A percentile compares a stretch with the other conserved stretches of the same genome.
phyloP scores from a whole-genome alignment of 2,888 invertebrate genomes.

The Chalcis sispes region DNA sequence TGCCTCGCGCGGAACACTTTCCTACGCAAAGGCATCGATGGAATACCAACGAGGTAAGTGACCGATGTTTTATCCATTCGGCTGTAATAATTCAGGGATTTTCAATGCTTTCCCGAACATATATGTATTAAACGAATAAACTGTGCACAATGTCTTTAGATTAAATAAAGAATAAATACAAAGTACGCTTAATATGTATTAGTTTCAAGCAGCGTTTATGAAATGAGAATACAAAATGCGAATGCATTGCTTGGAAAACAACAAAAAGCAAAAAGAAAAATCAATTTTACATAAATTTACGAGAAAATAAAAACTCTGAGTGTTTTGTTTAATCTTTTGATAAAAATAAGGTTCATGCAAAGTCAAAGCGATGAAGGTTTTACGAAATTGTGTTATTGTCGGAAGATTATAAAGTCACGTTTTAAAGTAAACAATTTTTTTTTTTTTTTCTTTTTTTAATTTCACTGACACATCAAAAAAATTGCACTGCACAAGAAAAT shows the following conservation, averaged over 20 bases:
- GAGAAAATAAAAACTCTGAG: constrained; percentile 20
- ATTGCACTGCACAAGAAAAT: background rate
- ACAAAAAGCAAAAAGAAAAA: constrained; percentile 3
- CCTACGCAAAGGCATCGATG: constrained; percentile 96
- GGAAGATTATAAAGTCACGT: constrained; percentile 6
- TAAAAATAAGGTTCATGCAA: constrained; percentile 36
- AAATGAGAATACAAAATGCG: background rate
- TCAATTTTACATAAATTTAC: constrained; percentile 35
- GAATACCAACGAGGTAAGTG: constrained; percentile 98
- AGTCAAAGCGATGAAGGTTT: too few species aligned
- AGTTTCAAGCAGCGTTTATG: background rate
- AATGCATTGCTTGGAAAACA: background rate
- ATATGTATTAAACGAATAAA: background rate
- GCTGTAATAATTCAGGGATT: constrained; percentile 25
- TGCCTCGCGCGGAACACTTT: constrained; percentile 95
- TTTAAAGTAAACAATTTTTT: constrained; percentile 22
- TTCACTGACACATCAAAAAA: constrained; percentile 23
- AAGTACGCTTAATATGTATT: background rate
- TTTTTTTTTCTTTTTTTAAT: too few species aligned
- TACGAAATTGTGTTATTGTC: too few species aligned
- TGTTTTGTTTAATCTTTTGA: constrained; percentile 30
- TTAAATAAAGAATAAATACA: background rate
- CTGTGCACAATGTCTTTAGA: background rate
- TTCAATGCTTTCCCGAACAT: background rate
- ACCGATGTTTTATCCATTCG: constrained; percentile 37